Base-by-base conservation (phyloP, 2,888 invertebrate genomes). In the Stenoptilia bipunctidactyla region DNA sequence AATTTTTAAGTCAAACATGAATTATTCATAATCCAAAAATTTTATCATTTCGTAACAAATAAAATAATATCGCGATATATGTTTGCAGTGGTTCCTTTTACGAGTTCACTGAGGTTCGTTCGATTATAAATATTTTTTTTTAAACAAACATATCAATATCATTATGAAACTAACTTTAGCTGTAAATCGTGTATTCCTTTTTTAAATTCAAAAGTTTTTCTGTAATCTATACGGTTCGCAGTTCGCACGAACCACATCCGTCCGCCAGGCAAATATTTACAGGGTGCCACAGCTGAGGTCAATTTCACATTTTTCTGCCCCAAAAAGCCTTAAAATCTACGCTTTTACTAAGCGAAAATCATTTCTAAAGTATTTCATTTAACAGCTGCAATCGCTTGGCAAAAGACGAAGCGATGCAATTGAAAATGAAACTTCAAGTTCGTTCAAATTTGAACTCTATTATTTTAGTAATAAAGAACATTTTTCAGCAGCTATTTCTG, bases 241-340 rank as follows among this genome's bases (percentile, higher is more conserved):
- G 64, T 69, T 71, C 66, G 58, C 69, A 63, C 64, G 63, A 58
- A 61, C 56, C 63, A 59, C 65, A 67, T 70, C 61, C 61, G 55
- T 56, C 20, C 66, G 61, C 8, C 39, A 6, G 59, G 66, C 80
- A 77, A 80, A 82, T 74, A 77, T 79, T 80, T 80, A 71, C 75
- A 68, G 66, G 67, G 61, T 20, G 20, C 20, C 20, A 65, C 72
- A 70, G 63, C 75, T 72, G 75, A 80, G 80, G 82, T 80, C 79
- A 80, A 77, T 80, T 79, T 80, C 66, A 62, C 56, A 43, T 41
- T 34, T 39, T 15, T 13, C 41, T 27, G 47, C 49, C 42, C 27
- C 53, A 61, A 72, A 70, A 43, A 49, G 39, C 55, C 34, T 10
- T 46, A 66, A 57, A 56, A 46, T 34, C 43, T 14, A 14, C 2